Evolutionary conservation across 2,888 invertebrate genomes (phyloP), one percentile per base, ranked within the genome.

Genomic region (Heteromurus nitidus): DNA sequence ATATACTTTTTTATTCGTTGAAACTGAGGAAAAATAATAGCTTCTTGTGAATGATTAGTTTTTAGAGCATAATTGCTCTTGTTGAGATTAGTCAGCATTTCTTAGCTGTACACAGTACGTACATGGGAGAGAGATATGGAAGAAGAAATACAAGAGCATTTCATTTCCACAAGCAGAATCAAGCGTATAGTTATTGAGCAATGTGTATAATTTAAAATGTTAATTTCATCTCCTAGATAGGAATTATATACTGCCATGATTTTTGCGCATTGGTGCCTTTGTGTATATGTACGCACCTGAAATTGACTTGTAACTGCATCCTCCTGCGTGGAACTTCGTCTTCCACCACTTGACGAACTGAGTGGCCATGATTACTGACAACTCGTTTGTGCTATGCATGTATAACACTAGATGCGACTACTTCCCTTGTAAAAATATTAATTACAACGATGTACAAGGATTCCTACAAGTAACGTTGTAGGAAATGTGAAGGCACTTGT

Each of bases 271-370:
- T n/a, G n/a, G n/a, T n/a, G n/a, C n/a, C n/a, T n/a, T n/a, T n/a
- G n/a, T n/a, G 53, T 47, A 50, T 20, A 69, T 16, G 3, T 53
- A 72, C 86, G 80, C 84, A 87, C 87, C 87, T 77, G 86, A 84
- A 72, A 87, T 87, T 60, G 85, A 85, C 83, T 87, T 87, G 81
- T 87, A 87, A 28, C 84, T 80, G 82, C 87, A 87, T 80, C 83
- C 82, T 74, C 82, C 82, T 20, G 80, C 69, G 67, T 85, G 85
- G 79, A 86, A 87, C 67, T 87, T 87, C 7, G 87, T 85, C 69
- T 85, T 87, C 86, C 87, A 87, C 87, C 87, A 87, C 85, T 85
- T 86, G 70, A 86, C 84, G 75, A 87, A 85, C 80, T 87, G 87
- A 79, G 87, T 87, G 81, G 86, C 85, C 87, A 87, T 87, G 50